Base-by-base conservation (phyloP, 2,113 vertebrate species). In the Varanus salvator region DNA sequence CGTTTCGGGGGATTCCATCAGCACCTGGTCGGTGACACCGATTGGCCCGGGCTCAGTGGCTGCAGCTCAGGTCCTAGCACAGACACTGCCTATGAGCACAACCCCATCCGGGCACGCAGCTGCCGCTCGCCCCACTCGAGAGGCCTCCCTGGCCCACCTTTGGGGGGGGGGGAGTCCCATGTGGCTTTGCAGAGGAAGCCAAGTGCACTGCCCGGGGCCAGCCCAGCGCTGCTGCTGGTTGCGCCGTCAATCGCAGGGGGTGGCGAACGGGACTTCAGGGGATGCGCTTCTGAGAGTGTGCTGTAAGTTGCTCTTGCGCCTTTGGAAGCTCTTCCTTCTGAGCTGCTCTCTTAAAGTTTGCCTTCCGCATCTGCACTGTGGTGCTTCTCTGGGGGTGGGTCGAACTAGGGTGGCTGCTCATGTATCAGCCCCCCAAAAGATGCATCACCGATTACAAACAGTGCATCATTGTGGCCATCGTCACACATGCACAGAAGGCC, bases 181-280 rank as follows among this genome's bases (percentile, higher is more conserved):
- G 77, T 0, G 83, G 92, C 95, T 93, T 90, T 92, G 93, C n/a
- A 89, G 93, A 25, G 8, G 54, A 12, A 80, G 93, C 78, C 88
- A 77, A 96, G 96, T 93, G 94, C 93, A 95, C 95, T 93, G 96
- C 96, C 96, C 57, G 95, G 89, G 86, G 96, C 93, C 96, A 92
- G 89, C 93, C 83, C 50, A 0, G 34, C 38, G 64, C 69, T 29
- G 64, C 69, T 29, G 75, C 64, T 14, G 75, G 88, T 85, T 80
- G 64, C 57, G 80, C 23, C 89, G 60, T 94, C 94, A 94, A 91
- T 95, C 94, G 93, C 93, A 95, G 14, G 1, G 76, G 0, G 90
- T 85, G 87, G 54, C 88, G 85, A 89, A 89, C 85, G 88, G 88
- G 74, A 82, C 88, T 89, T 85, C 88, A 3, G 88, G 88, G 88